Evolutionary conservation across 2,113 vertebrate genomes (phyloP).

Genomic region (Madoqua kirkii): DNA sequence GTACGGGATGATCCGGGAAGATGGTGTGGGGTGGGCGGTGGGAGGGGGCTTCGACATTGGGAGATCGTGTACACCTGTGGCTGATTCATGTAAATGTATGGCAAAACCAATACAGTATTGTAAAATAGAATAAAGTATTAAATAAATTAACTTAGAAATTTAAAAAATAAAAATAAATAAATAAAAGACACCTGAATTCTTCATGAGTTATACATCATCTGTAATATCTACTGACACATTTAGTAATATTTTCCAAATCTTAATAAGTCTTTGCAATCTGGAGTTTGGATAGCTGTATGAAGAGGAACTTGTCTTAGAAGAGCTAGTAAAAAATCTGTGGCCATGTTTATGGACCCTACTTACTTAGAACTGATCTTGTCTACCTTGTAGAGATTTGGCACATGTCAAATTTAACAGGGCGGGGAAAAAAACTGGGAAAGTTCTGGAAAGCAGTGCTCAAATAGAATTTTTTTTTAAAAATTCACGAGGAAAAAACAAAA

Average conservation of each 20-base stretch:
- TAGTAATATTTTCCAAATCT: slow-evolving; percentile 22
- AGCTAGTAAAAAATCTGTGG: not conserved
- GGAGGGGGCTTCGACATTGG: too few relatives aligned
- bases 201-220: not conserved
- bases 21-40: too few relatives aligned
- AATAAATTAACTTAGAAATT: too few relatives aligned
- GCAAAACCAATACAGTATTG: too few relatives aligned
- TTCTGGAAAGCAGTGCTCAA: not conserved
- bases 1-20: too few relatives aligned
- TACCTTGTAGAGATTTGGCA: slow-evolving; percentile 2
- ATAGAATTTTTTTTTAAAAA: not conserved
- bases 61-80: too few relatives aligned
- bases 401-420: not conserved
- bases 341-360: slow-evolving; percentile 26
- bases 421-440: not conserved
- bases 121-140: too few relatives aligned
- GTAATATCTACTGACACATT: not conserved
- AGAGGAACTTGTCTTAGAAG: not conserved
- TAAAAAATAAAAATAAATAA: not conserved
- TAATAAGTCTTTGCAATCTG: not conserved
- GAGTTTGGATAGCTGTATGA: not conserved
- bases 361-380: slow-evolving; percentile 26
- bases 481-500: not conserved
- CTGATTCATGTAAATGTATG: too few relatives aligned
- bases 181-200: not conserved